Evolutionary conservation across 2,888 invertebrate genomes (phyloP).

Genomic region (Gari tellinella): DNA sequence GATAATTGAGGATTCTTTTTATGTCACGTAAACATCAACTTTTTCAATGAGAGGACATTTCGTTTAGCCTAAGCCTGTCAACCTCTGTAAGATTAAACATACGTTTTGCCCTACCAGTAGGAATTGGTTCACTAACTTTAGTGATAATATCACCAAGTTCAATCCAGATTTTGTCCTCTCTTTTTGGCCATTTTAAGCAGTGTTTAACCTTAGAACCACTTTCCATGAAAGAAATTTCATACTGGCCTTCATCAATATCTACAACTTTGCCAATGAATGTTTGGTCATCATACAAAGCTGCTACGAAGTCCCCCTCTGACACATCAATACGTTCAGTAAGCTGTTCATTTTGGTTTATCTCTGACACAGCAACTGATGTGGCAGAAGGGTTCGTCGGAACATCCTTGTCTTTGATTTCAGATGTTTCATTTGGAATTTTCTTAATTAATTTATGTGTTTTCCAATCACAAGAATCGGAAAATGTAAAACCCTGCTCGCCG

Average conservation of each 20-base stretch:
- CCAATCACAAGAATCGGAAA: constrained; percentile 28
- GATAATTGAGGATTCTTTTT: background rate
- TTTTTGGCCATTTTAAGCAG: background rate
- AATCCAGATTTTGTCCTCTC: constrained; percentile 3
- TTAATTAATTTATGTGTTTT: background rate
- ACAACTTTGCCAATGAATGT: background rate
- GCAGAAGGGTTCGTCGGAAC: background rate
- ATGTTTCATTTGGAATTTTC: background rate
- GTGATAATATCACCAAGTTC: background rate
- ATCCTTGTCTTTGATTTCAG: background rate
- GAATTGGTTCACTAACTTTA: constrained; percentile 1
- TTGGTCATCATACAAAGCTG: constrained; percentile 6
- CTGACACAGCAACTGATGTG: background rate
- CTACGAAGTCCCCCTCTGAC: constrained; percentile 11
- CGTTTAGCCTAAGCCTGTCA: background rate
- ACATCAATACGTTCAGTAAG: background rate
- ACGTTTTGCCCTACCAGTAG: background rate
- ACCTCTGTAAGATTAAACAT: background rate
- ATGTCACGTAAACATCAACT: background rate
- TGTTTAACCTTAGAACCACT: constrained; percentile 2
- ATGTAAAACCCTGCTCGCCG: constrained; percentile 15
- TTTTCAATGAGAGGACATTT: background rate
- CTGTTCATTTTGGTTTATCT: background rate
- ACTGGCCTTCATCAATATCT: constrained; percentile 1
- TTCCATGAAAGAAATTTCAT: constrained; percentile 1